Percentiles rank a stretch among this genome's conserved stretches.
These are phyloP conservation scores for Monopis laevigella DNA, from an alignment of 2,888 invertebrate species.

Conservation along the genomic window DNA sequence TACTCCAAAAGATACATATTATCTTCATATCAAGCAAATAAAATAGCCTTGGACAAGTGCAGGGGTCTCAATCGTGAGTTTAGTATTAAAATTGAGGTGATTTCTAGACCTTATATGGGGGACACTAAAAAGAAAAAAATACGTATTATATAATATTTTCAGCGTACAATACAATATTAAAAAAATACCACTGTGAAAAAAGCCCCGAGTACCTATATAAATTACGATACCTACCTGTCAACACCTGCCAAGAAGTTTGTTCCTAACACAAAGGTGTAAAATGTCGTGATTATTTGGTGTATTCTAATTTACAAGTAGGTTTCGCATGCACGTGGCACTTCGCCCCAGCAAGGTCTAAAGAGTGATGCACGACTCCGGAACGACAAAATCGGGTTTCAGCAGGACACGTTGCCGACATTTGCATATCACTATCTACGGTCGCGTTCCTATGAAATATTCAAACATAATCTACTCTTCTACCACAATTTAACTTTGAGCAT, in stretches of 20 bases:
- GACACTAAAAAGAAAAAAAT: too few species aligned
- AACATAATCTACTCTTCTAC: slow-evolving; percentile 26
- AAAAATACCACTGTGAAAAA: neutral
- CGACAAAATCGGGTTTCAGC: slow-evolving; percentile 29
- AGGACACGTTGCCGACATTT: slow-evolving; percentile 34
- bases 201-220: neutral
- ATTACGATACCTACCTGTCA: neutral
- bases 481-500: slow-evolving; percentile 24
- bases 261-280: slow-evolving; percentile 3
- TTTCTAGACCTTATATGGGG: too few species aligned
- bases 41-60: too few species aligned
- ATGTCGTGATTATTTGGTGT: slow-evolving; percentile 1
- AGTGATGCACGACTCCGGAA: slow-evolving; percentile 32
- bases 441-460: slow-evolving; percentile 36
- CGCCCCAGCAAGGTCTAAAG: slow-evolving; percentile 21
- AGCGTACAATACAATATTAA: too few species aligned
- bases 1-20: too few species aligned
- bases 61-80: too few species aligned
- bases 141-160: too few species aligned
- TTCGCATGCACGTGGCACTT: slow-evolving; percentile 5
- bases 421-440: slow-evolving; percentile 28
- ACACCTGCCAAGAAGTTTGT: neutral
- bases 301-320: too few species aligned
- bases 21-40: too few species aligned
- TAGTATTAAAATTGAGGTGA: too few species aligned